phyloP scores from a whole-genome alignment of 2,797 vertebrate genomes.

The Pangasius mekongensis region DNA sequence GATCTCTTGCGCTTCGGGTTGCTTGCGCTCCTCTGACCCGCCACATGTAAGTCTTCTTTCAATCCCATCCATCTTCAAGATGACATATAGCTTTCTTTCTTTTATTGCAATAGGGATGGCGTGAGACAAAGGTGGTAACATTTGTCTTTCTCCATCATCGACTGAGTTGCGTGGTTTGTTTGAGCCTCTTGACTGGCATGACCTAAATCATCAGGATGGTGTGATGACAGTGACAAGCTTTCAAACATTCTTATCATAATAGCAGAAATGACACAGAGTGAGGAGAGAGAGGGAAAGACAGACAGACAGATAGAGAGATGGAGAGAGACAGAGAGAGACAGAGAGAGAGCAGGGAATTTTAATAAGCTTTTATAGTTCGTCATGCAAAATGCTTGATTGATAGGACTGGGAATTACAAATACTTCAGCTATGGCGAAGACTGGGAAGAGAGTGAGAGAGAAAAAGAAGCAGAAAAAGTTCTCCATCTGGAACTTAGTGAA shows the following conservation, averaged over 20 bases:
- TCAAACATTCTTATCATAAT: slow-evolving; percentile 21
- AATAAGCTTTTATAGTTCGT: slow-evolving; percentile 28
- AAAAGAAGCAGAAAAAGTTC: background rate
- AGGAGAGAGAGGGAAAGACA: background rate
- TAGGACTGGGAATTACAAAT: slow-evolving; percentile 4
- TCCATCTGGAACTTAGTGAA: slow-evolving; percentile 10
- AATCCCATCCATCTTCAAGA: background rate
- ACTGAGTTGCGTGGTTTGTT: background rate
- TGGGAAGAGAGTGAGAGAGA: background rate
- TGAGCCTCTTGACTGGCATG: background rate
- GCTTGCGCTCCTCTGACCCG: slow-evolving; percentile 33
- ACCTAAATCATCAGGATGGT: slow-evolving; percentile 11
- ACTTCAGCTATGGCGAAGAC: background rate
- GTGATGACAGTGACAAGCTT: slow-evolving; percentile 23
- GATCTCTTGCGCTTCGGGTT: slow-evolving; percentile 67
- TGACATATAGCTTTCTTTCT: background rate
- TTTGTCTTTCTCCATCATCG: background rate
- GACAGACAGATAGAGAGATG: background rate
- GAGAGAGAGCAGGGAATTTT: background rate
- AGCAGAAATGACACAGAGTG: background rate
- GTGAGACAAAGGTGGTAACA: background rate
- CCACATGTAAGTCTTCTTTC: slow-evolving; percentile 25
- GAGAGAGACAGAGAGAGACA: background rate
- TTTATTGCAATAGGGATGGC: background rate
- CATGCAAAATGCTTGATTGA: slow-evolving; percentile 29